Percentiles rank a stretch among this genome's conserved stretches.
phyloP scores from a whole-genome alignment of 2,113 vertebrate species.

The Poeciliopsis retropinna region DNA sequence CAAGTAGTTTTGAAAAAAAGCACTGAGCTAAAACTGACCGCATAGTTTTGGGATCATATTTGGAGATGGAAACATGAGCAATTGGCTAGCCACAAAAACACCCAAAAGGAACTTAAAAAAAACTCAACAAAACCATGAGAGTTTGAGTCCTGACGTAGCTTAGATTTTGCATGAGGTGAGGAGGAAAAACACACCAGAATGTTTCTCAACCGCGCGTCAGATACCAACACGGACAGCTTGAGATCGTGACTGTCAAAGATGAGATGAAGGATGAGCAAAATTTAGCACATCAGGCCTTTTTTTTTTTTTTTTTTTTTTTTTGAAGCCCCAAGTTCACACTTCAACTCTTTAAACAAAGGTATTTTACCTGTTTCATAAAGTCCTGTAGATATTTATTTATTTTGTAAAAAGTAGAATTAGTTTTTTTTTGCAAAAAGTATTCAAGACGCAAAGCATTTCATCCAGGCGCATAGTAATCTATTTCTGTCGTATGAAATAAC shows the following conservation, averaged over 20 bases:
- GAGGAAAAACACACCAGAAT: constrained; percentile 6
- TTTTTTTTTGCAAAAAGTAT: background rate
- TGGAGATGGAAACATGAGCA: constrained; percentile 21
- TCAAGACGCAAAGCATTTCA: background rate
- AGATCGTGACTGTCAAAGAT: constrained; percentile 57
- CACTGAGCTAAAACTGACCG: too few species aligned
- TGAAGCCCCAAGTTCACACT: background rate
- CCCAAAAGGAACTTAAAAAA: constrained; percentile 2
- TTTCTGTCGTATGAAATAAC: background rate
- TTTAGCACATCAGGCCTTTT: background rate
- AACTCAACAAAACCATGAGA: too few species aligned
- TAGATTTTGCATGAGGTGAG: too few species aligned
- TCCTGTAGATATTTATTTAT: background rate
- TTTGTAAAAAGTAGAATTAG: background rate
- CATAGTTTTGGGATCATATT: background rate
- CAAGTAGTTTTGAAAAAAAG: background rate
- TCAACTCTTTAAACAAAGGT: background rate
- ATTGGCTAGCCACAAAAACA: constrained; percentile 26
- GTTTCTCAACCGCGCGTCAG: constrained; percentile 6
- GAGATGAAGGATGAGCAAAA: background rate
- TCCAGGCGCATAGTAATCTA: background rate
- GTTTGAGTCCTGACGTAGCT: too few species aligned
- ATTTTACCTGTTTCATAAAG: background rate
- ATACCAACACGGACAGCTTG: constrained; percentile 24
- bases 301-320: background rate